Evolutionary conservation across 2,113 vertebrate species (phyloP), one percentile per base, ranked within the genome.

Genomic region (Anarrhichthys ocellatus): DNA sequence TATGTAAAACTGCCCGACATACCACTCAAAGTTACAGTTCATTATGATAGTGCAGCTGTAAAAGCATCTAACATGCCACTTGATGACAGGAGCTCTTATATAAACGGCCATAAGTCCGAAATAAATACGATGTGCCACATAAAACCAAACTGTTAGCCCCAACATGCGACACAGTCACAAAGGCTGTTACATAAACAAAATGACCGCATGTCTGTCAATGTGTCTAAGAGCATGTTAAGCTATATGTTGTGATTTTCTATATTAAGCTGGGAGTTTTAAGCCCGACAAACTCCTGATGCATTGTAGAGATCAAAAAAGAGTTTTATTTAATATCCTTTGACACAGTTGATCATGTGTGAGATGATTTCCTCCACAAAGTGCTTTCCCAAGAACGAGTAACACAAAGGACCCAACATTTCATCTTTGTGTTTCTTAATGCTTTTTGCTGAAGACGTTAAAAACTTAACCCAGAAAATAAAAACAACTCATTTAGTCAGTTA

Each of bases 131-230:
- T 40, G 62, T 7, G 8, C 27, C 18, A 42, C 34, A 46, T 68
- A 2, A 74, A 67, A 73, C 44, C 44, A 78, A 67, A 66, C 14
- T 9, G 15, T 36, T 0, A 64, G 22, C 0, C n/a, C 15, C 10
- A 63, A 27, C 67, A 42, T 29, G 46, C 36, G 46, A 10, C 56
- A 52, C 9, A n/a, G 48, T 38, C 58, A 56, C 46, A 73, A 70
- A n/a, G 5, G 24, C 59, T 44, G 48, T 72, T 54, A 71, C 34
- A 36, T 80, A 73, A 65, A 56, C 38, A 24, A 44, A 42, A 22
- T 18, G 9, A 13, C 38, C 46, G 22, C 32, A 42, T 29, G 38
- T 36, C 5, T 8, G 50, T 32, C 64, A 1, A 2, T 7, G 59
- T 24, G 58, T 4, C 13, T 74, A 3, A 74, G 20, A 50, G 48